phyloP scores from a whole-genome alignment of 30 jellyfish, hydroid and myxozoan genomes.

The Rhopilema esculentum region DNA sequence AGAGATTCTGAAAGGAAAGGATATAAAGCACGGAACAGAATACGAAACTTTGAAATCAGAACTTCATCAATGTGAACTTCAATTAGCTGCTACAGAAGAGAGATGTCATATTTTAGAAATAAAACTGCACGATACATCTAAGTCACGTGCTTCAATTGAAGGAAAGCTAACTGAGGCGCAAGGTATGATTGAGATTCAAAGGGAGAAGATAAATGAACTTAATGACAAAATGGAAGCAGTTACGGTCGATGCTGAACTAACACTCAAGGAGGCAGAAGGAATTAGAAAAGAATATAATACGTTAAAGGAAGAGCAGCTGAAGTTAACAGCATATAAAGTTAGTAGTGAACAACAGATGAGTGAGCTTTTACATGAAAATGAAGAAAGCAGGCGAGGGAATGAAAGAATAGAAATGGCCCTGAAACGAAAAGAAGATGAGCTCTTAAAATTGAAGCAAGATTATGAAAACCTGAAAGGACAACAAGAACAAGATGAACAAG shows the following conservation, averaged over 20 bases:
- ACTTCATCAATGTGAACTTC: slow-evolving; percentile 44
- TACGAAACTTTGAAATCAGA: slow-evolving; percentile 4
- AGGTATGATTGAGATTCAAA: slow-evolving; percentile 34
- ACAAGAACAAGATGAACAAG: neutral
- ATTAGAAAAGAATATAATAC: slow-evolving; percentile 9
- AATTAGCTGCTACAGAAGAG: slow-evolving; percentile 60
- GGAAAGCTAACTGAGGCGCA: slow-evolving; percentile 61
- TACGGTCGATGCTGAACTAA: slow-evolving; percentile 15
- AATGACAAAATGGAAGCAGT: slow-evolving; percentile 9
- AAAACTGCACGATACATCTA: slow-evolving; percentile 40
- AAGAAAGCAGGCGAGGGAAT: neutral
- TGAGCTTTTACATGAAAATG: neutral
- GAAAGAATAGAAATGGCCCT: slow-evolving; percentile 19
- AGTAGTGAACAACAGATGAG: slow-evolving; percentile 1
- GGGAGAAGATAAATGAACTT: slow-evolving; percentile 42
- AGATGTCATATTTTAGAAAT: slow-evolving; percentile 28
- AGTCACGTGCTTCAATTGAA: slow-evolving; percentile 42
- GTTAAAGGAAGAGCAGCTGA: slow-evolving; percentile 35
- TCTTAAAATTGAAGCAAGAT: slow-evolving; percentile 8
- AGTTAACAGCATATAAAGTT: slow-evolving; percentile 26
- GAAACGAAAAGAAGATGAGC: slow-evolving; percentile 20
- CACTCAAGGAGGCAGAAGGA: neutral
- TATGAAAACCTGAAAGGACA: neutral
- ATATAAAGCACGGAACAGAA: neutral
- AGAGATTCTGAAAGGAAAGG: slow-evolving; percentile 10